These are phyloP conservation scores for Metalampra italica DNA, from an alignment of 2,888 invertebrate species.

Conservation along the genomic window DNA sequence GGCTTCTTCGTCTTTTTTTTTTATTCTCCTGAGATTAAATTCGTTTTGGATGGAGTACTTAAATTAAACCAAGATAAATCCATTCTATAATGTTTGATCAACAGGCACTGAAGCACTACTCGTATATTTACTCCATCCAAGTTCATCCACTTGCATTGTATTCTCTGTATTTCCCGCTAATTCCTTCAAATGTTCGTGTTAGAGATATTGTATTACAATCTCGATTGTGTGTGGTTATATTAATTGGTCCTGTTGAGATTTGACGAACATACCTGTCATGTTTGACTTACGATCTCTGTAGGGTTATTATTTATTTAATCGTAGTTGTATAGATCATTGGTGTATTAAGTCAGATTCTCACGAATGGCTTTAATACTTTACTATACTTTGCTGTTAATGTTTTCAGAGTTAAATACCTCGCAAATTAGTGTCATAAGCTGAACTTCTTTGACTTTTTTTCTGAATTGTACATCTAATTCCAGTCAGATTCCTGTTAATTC, in stretches of 20 bases:
- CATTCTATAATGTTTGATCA: too few relatives aligned
- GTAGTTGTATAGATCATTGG: not conserved
- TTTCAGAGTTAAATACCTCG: too few relatives aligned
- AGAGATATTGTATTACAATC: slow-evolving; percentile 46
- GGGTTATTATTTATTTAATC: not conserved
- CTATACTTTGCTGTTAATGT: too few relatives aligned
- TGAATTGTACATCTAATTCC: slow-evolving; percentile 3
- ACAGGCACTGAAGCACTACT: too few relatives aligned
- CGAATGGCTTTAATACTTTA: too few relatives aligned
- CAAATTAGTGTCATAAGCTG: too few relatives aligned
- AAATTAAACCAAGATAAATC: too few relatives aligned
- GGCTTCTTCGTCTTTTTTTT: too few relatives aligned
- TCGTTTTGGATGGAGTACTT: too few relatives aligned
- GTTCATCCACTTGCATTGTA: not conserved
- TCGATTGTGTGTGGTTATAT: slow-evolving; percentile 47
- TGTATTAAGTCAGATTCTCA: not conserved
- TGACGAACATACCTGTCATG: slow-evolving; percentile 30
- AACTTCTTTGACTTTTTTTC: too few relatives aligned
- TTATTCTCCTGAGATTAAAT: too few relatives aligned
- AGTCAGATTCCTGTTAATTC: slow-evolving; percentile 15
- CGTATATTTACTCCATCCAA: too few relatives aligned
- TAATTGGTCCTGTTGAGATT: slow-evolving; percentile 33
- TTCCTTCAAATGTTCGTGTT: slow-evolving; percentile 39
- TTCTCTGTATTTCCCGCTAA: slow-evolving; percentile 21
- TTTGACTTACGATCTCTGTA: slow-evolving; percentile 22